phyloP scores from a whole-genome alignment of 2,113 vertebrate genomes.

The Oryctolagus cuniculus region mOryCun1.1 NC_091449.1:53160501-53161000 shows the following conservation, averaged over 20 bases:
- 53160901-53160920: background rate
- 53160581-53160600: conserved; percentile 64
- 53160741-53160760: background rate
- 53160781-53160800: background rate
- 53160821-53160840: conserved; percentile 30
- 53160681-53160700: background rate
- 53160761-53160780: background rate
- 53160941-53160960: background rate
- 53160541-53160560: background rate
- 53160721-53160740: background rate
- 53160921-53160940: background rate
- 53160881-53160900: background rate
- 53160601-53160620: background rate
- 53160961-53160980: background rate
- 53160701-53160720: conserved; percentile 28
- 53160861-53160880: background rate
- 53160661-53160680: conserved; percentile 11
- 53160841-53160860: background rate
- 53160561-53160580: conserved; percentile 53
- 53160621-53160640: conserved; percentile 37
- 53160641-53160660: conserved; percentile 43
- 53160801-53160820: conserved; percentile 17
- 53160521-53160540: conserved; percentile 12
- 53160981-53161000: background rate
- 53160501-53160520: conserved; percentile 40